phyloP scores from a whole-genome alignment of 2,888 invertebrate species.

The Nomada lathburiana region DNA sequence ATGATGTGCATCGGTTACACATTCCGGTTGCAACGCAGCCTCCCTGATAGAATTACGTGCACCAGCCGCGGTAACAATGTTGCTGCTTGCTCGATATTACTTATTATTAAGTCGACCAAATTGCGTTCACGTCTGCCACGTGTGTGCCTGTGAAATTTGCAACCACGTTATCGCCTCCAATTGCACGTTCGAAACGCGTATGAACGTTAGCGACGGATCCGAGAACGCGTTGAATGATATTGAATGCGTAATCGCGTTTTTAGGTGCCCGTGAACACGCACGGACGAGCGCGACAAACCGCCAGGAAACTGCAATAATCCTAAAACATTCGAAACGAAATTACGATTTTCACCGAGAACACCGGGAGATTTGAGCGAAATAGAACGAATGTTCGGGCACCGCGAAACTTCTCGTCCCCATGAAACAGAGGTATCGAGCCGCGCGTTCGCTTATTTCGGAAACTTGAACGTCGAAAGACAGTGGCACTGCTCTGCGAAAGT shows the following conservation, averaged over 20 bases:
- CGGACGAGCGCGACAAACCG: no score
- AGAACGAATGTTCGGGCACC: neutral
- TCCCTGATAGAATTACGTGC: slow-evolving; percentile 59
- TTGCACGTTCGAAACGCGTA: no score
- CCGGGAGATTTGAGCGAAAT: neutral
- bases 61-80: slow-evolving; percentile 54
- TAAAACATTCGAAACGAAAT: no score
- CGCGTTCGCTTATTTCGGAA: slow-evolving; percentile 10
- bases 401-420: neutral
- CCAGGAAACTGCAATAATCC: no score
- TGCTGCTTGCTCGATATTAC: slow-evolving; percentile 51
- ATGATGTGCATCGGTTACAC: slow-evolving; percentile 51
- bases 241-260: no score
- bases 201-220: neutral
- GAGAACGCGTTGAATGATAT: no score
- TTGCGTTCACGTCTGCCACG: slow-evolving; percentile 46
- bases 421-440: neutral
- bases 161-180: neutral
- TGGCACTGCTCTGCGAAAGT: neutral
- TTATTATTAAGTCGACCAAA: slow-evolving; percentile 39
- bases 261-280: no score
- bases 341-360: no score
- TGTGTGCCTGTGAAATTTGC: neutral
- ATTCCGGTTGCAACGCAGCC: slow-evolving; percentile 35
- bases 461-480: neutral